A percentile compares a stretch with the other conserved stretches of the same genome.
These are phyloP conservation scores for Zaprionus inermis DNA, from an alignment of 1,140 invertebrate species.

Conservation along the genomic window DNA sequence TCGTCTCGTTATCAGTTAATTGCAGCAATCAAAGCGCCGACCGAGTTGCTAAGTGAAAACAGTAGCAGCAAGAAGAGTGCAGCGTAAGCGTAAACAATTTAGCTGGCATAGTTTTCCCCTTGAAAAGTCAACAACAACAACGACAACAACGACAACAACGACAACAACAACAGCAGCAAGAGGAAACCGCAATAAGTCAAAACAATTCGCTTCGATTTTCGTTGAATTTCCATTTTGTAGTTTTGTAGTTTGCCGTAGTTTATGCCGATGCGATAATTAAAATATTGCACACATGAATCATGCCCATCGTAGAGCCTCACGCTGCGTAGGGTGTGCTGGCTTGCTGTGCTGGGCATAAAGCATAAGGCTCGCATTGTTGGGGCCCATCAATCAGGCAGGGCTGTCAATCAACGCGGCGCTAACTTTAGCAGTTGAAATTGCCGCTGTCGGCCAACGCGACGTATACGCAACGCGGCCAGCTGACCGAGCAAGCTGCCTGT, in stretches of 20 bases:
- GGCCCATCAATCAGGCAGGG: constrained; percentile 70
- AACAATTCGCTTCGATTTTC: constrained; percentile 52
- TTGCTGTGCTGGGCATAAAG: constrained; percentile 9
- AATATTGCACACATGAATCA: constrained; percentile 70
- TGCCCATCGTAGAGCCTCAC: not conserved
- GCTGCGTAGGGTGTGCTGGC: not conserved
- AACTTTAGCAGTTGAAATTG: no score
- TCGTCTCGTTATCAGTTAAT: constrained; percentile 65
- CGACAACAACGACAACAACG: not conserved
- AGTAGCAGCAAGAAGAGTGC: constrained; percentile 13
- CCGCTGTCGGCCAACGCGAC: no score
- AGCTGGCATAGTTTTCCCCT: constrained; percentile 40
- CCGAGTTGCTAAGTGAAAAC: constrained; percentile 21
- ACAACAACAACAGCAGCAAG: constrained; percentile 10
- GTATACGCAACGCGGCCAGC: constrained; percentile 61
- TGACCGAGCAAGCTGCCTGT: no score
- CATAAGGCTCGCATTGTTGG: constrained; percentile 10
- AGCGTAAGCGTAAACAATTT: constrained; percentile 51
- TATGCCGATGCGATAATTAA: constrained; percentile 66
- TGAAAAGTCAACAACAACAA: constrained; percentile 23
- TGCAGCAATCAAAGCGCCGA: constrained; percentile 33
- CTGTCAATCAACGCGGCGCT: constrained; percentile 64
- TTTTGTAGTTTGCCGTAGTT: constrained; percentile 44
- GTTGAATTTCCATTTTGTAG: constrained; percentile 29
- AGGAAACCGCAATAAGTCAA: constrained; percentile 55